These are phyloP conservation scores for Cerceris ruficornis DNA, from an alignment of 2,888 invertebrate genomes.

Conservation along the genomic window DNA sequence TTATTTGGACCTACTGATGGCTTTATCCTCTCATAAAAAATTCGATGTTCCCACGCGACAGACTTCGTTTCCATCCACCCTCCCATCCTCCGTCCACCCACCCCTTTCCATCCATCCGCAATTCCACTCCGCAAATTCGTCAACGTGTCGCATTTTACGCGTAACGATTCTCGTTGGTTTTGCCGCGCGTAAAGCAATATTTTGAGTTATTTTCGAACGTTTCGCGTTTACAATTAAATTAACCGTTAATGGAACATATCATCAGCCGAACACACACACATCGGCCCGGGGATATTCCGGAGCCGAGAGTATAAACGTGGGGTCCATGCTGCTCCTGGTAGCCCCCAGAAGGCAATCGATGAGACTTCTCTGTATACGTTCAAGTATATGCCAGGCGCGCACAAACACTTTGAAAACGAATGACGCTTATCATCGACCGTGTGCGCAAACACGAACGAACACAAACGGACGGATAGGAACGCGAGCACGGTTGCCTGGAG, in stretches of 20 bases:
- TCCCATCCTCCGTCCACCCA: too few species aligned
- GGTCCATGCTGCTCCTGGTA: slow-evolving; percentile 42
- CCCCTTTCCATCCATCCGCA: too few species aligned
- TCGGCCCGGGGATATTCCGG: slow-evolving; percentile 23
- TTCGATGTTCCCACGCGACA: too few species aligned
- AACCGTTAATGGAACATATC: slow-evolving; percentile 54
- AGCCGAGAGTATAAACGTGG: slow-evolving; percentile 31
- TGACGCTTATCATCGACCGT: not conserved
- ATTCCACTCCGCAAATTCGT: not conserved
- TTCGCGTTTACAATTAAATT: slow-evolving; percentile 49
- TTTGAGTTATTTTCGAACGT: slow-evolving; percentile 29
- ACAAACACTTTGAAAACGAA: slow-evolving; percentile 2
- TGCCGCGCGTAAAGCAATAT: slow-evolving; percentile 15
- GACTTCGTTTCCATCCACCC: too few species aligned
- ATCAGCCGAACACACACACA: slow-evolving; percentile 39
- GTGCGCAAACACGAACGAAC: slow-evolving; percentile 6
- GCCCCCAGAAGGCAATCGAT: slow-evolving; percentile 53
- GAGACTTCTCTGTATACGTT: slow-evolving; percentile 38
- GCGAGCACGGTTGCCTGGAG: slow-evolving; percentile 56
- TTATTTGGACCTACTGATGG: too few species aligned
- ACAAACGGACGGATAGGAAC: not conserved
- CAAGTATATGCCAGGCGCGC: slow-evolving; percentile 16
- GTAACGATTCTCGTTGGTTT: slow-evolving; percentile 10
- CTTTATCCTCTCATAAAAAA: too few species aligned
- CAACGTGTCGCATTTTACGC: not conserved